Evolutionary conservation across 2,113 vertebrate genomes (phyloP), one percentile per base, ranked within the genome.

Genomic region (Sclerurus mexicanus): DNA sequence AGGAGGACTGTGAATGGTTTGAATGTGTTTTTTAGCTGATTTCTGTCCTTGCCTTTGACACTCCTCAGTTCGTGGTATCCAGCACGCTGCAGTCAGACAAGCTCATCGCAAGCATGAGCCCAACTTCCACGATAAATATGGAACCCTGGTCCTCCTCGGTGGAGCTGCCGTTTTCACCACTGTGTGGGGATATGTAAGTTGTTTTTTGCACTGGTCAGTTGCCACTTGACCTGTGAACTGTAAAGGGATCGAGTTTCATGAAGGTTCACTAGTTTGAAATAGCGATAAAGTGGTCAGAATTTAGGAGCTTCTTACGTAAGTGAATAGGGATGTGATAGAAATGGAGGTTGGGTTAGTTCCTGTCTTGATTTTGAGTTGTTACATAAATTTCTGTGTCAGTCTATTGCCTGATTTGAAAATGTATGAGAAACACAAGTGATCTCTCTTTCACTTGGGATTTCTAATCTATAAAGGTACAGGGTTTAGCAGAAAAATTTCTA

Each of bases 121-220:
- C 2, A 33, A 90, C 94, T 98, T 98, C 86, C 98, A 98, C 14
- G 98, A 98, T 39, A 98, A 98, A 42, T 98, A 98, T 0, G 98
- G 98, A 33, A 98, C 97, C 80, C 47, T 96, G 23, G 20, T 98
- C 37, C 97, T 98, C 30, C 79, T 98, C 3, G 85, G 96, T 9
- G 98, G 98, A 90, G 37, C 80, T 0, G 6, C 72, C 5, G 60
- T 97, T 85, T 98, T 96, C 91, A 12, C 94, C 33, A 1, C 94
- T 58, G 31, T 96, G 53, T 98, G 98, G 98, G 15, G 22, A 71
- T 98, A 98, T 24, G 98, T 98, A 97, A 98, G 98, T 86, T 27
- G 60, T 8, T 71, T 52, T 73, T 47, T 76, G 42, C 87, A 72
- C 62, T 6, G 0, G 7, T 50, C 8, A 13, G 4, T 16, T 60